Evolutionary conservation across 2,797 vertebrate species (phyloP).

Genomic region (Poecilia velifera): DNA sequence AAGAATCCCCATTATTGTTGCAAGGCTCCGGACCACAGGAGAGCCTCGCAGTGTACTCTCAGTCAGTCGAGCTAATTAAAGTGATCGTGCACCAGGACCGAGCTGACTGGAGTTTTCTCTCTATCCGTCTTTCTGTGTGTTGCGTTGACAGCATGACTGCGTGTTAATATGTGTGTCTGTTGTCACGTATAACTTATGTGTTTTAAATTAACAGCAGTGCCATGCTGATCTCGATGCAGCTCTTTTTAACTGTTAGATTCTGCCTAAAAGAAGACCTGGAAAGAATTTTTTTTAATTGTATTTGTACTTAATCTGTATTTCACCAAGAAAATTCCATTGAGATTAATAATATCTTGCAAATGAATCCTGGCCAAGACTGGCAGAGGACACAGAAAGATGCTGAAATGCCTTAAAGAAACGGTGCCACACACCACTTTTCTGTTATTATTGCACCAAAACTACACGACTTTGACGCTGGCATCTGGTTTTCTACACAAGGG

Average conservation of each 20-base stretch:
- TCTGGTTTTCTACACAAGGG: slow-evolving; percentile 41
- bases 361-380: no score
- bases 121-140: slow-evolving; percentile 45
- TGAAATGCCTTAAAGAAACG: slow-evolving; percentile 35
- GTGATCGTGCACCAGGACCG: slow-evolving; percentile 26
- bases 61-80: slow-evolving; percentile 39
- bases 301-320: no score
- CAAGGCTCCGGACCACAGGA: slow-evolving; percentile 27
- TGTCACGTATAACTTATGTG: slow-evolving; percentile 49
- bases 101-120: slow-evolving; percentile 50
- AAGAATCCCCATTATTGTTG: slow-evolving; percentile 4
- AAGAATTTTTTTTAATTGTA: slow-evolving; percentile 3
- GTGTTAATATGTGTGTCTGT: slow-evolving; percentile 57
- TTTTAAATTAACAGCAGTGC: slow-evolving; percentile 48
- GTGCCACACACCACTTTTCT: slow-evolving; percentile 47
- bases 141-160: slow-evolving; percentile 61
- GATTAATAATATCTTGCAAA: no score
- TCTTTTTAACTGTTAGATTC: slow-evolving; percentile 5
- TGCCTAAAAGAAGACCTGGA: slow-evolving; percentile 38
- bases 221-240: slow-evolving; percentile 27
- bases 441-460: slow-evolving; percentile 49
- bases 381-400: slow-evolving; percentile 14
- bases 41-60: slow-evolving; percentile 25
- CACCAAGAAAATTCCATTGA: not conserved
- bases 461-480: slow-evolving; percentile 28